Evolutionary conservation across 2,113 vertebrate species (phyloP).

Genomic region (Pygathrix nemaeus): DNA sequence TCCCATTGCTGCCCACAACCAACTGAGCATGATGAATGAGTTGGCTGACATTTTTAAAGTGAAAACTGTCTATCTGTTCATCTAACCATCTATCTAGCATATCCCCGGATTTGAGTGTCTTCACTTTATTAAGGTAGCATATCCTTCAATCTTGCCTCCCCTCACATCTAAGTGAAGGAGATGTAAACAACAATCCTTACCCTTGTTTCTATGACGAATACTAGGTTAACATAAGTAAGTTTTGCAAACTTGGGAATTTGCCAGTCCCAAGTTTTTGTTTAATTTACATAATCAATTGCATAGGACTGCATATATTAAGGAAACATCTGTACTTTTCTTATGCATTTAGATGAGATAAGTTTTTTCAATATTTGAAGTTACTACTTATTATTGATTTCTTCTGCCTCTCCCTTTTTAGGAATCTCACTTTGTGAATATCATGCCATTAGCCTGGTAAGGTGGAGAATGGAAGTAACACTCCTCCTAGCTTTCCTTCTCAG

Average conservation of each 20-base stretch:
- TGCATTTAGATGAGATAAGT: slow-evolving; percentile 20
- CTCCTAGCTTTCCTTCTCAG: not conserved
- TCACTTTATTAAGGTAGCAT: slow-evolving; percentile 39
- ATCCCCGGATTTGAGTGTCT: slow-evolving; percentile 14
- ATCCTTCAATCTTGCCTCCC: slow-evolving; percentile 26
- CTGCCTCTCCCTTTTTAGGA: not conserved
- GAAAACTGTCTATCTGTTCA: slow-evolving; percentile 51
- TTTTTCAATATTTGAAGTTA: slow-evolving; percentile 52
- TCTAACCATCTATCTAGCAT: slow-evolving; percentile 28
- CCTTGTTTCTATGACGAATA: slow-evolving; percentile 24
- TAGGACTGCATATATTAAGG: slow-evolving; percentile 35
- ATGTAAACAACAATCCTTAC: slow-evolving; percentile 37
- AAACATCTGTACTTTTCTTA: slow-evolving; percentile 52
- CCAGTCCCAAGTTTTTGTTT: slow-evolving; percentile 33
- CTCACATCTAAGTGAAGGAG: not conserved
- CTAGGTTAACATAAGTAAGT: slow-evolving; percentile 57
- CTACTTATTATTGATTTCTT: slow-evolving; percentile 47
- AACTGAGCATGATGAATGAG: slow-evolving; percentile 65
- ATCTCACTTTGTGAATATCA: not conserved
- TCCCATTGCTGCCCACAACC: slow-evolving; percentile 62
- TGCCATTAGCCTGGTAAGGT: not conserved
- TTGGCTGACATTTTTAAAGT: slow-evolving; percentile 63
- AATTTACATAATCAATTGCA: slow-evolving; percentile 53
- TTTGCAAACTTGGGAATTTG: slow-evolving; percentile 58
- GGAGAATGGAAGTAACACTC: not conserved